phyloP scores from a whole-genome alignment of 2,888 invertebrate genomes.

The Lepetodrilus schrolli region DNA sequence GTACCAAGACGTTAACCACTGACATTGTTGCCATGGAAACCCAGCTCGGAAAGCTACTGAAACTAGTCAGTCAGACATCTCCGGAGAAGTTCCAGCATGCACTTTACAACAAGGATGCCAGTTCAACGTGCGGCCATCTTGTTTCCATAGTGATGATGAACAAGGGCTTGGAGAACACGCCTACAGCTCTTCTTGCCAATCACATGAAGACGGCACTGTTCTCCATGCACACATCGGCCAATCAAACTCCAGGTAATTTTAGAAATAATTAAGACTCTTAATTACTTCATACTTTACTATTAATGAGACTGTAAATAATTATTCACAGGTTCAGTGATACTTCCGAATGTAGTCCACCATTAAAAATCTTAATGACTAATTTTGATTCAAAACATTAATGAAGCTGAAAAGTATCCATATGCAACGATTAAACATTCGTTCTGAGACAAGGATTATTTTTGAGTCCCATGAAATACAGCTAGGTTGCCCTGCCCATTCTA shows the following conservation, averaged over 20 bases:
- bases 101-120: slow-evolving; percentile 49
- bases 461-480: too few species aligned
- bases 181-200: slow-evolving; percentile 68
- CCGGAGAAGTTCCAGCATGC: slow-evolving; percentile 58
- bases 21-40: slow-evolving; percentile 69
- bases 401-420: too few species aligned
- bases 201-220: slow-evolving; percentile 66
- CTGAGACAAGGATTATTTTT: too few species aligned
- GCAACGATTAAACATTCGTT: too few species aligned
- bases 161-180: slow-evolving; percentile 65
- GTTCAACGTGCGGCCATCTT: slow-evolving; percentile 65
- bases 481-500: too few species aligned
- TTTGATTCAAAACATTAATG: too few species aligned
- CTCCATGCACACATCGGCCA: slow-evolving; percentile 55
- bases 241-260: slow-evolving; percentile 37
- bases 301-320: too few species aligned
- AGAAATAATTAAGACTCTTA: too few species aligned
- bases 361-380: too few species aligned
- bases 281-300: too few species aligned
- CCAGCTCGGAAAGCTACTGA: slow-evolving; percentile 63
- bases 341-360: too few species aligned
- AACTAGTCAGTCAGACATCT: slow-evolving; percentile 62
- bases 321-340: too few species aligned
- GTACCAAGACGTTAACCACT: slow-evolving; percentile 56
- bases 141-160: slow-evolving; percentile 69